Base-by-base conservation (phyloP, 2,797 vertebrate species). In the Oreonectes daqikongensis region DNA sequence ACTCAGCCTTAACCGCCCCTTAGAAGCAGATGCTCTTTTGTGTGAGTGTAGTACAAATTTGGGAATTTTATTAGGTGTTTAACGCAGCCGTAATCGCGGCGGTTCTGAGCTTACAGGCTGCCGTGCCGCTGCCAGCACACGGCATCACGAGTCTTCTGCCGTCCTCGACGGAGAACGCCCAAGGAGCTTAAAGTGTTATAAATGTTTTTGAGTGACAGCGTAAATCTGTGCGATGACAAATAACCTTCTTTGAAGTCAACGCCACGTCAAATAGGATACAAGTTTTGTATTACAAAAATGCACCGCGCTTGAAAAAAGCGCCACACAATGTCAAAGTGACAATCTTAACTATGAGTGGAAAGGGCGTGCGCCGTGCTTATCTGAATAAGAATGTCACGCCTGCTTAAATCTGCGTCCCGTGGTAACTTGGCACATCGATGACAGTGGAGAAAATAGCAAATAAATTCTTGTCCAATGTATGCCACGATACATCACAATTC, bases 401-500 rank as follows among this genome's bases (percentile, higher is more conserved):
- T 61, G 84, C 89, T 93, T 92, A 91, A 87, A 89, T 89, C 86
- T 87, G 87, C 87, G 89, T 88, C 88, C 87, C 68, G 53, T 75
- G 72, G 75, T 82, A 88, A 87, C 70, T 69, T 59, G 75, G 76
- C 83, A 40, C 38, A 18, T 59, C 87, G 85, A 88, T 80, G 85
- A 84, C 79, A 70, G 78, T n/a, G 55, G 52, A 67, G 60, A 77
- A 75, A 88, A 84, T 86, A 78, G 55, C 77, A 81, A 86, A 85
- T 85, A 86, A 87, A 86, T 85, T 93, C 91, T 88, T 87, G 92
- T 93, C 91, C 92, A 91, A 91, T 88, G 81, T 85, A 87, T 89
- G 89, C 91, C 88, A 90, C 89, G 90, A 97, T 98, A 95, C 92
- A 96, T 98, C 95, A 95, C 94, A 93, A 95, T 97, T 94, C 94